phyloP scores from a whole-genome alignment of 2,113 vertebrate species.

The Syrrhaptes paradoxus region DNA sequence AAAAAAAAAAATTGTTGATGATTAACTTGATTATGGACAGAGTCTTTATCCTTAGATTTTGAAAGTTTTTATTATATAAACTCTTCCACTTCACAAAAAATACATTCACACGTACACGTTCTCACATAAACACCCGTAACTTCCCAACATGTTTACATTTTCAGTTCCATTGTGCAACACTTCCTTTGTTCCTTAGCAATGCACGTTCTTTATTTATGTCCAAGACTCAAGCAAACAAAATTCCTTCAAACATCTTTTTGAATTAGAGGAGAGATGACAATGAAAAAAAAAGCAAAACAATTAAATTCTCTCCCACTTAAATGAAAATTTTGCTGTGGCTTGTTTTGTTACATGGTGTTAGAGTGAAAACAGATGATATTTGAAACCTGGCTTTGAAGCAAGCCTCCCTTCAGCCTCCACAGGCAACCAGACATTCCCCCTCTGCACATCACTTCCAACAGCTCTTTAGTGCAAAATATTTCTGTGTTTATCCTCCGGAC shows the following conservation, averaged over 20 bases:
- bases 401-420: slow-evolving; percentile 21
- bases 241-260: slow-evolving; percentile 6
- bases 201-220: background rate
- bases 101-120: background rate
- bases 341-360: slow-evolving; percentile 54
- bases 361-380: slow-evolving; percentile 67
- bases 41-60: background rate
- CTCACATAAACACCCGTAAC: background rate
- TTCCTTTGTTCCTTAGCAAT: background rate
- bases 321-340: slow-evolving; percentile 17
- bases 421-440: slow-evolving; percentile 30
- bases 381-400: slow-evolving; percentile 46
- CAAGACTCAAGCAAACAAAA: slow-evolving; percentile 25
- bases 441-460: slow-evolving; percentile 33
- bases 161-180: background rate
- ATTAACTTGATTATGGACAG: background rate
- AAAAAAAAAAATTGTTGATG: background rate
- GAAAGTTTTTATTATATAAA: background rate
- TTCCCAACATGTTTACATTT: background rate
- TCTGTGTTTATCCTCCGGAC: slow-evolving; percentile 16
- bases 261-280: background rate
- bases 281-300: slow-evolving; percentile 11
- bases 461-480: slow-evolving; percentile 13
- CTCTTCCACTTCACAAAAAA: background rate
- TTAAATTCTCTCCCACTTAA: slow-evolving; percentile 9